Evolutionary conservation across 2,797 vertebrate species (phyloP).

Genomic region (Tachyglossus aculeatus): DNA sequence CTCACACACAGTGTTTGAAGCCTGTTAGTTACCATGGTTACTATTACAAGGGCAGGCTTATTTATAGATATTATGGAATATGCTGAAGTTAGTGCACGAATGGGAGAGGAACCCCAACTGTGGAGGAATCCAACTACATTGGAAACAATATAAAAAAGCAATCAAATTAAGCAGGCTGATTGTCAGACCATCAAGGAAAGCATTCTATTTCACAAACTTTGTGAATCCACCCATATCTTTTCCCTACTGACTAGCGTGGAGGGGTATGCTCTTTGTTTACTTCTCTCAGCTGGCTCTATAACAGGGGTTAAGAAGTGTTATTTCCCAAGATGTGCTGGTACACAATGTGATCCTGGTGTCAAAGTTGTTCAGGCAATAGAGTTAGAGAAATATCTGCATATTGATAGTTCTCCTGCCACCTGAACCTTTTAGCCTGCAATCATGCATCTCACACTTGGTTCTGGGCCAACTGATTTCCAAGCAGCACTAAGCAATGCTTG

Average conservation of each 20-base stretch:
- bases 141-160: slow-evolving; percentile 30
- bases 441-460: too few species aligned
- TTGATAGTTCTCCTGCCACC: too few species aligned
- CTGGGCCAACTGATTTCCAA: too few species aligned
- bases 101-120: slow-evolving; percentile 67
- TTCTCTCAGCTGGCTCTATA: neutral
- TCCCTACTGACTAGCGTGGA: slow-evolving; percentile 11
- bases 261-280: slow-evolving; percentile 32
- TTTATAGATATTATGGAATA: slow-evolving; percentile 73
- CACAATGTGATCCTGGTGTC: neutral
- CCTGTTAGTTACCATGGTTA: slow-evolving; percentile 71
- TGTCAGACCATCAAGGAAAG: slow-evolving; percentile 33
- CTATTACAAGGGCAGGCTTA: slow-evolving; percentile 70
- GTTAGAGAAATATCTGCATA: too few species aligned
- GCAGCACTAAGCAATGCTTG: too few species aligned
- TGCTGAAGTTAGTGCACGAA: slow-evolving; percentile 69
- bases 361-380: too few species aligned
- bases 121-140: slow-evolving; percentile 64
- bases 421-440: too few species aligned
- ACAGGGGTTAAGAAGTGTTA: slow-evolving; percentile 13
- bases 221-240: slow-evolving; percentile 8
- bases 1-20: slow-evolving; percentile 62
- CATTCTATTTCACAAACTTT: slow-evolving; percentile 40
- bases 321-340: neutral
- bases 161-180: slow-evolving; percentile 56